phyloP scores from a whole-genome alignment of 2,888 invertebrate genomes.

The Morinoia aosen region DNA sequence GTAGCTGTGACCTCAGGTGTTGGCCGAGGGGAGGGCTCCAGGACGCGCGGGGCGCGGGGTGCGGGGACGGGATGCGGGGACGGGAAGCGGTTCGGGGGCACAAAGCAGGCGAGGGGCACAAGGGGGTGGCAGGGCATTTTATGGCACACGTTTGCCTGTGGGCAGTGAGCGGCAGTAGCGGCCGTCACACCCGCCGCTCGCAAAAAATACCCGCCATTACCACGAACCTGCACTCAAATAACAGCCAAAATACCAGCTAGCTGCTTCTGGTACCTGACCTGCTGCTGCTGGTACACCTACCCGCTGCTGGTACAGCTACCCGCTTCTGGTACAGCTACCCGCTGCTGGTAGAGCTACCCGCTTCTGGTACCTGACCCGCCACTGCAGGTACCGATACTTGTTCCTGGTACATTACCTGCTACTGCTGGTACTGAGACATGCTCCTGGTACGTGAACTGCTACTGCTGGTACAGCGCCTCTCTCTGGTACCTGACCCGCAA shows the following conservation, averaged over 20 bases:
- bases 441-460: background rate
- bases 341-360: background rate
- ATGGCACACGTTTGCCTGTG: conserved; percentile 33
- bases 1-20: background rate
- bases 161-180: conserved; percentile 30
- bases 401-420: background rate
- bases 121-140: background rate
- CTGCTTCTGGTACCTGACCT: background rate
- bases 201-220: background rate
- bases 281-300: background rate
- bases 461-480: background rate
- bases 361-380: background rate
- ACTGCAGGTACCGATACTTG: background rate
- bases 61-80: background rate
- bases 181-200: background rate
- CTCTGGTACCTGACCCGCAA: background rate
- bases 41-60: background rate
- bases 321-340: too few relatives aligned
- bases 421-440: background rate
- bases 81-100: background rate
- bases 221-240: background rate
- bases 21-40: background rate
- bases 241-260: background rate
- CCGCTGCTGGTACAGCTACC: background rate
- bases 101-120: background rate